Base-by-base conservation (phyloP, 2,797 vertebrate species). In the Gymnoscopelus microlampas region DNA sequence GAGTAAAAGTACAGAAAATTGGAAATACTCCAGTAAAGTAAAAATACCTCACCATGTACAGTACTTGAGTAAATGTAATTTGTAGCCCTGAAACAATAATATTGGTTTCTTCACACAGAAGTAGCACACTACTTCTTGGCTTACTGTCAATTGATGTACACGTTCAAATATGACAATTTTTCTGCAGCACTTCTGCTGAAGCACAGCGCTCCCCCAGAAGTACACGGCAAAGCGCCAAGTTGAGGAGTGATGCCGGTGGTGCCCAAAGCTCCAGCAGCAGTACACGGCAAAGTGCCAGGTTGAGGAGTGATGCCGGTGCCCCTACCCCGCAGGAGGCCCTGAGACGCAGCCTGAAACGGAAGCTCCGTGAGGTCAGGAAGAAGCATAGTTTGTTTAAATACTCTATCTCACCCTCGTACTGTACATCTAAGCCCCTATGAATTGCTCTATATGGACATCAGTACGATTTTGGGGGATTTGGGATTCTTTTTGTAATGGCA, bases 261-360 rank as follows among this genome's bases (percentile, higher is more conserved):
- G 3, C 35, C 4, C 32, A 54, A 24, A 24, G 13, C 5, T 11
- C 13, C 3, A 5, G 48, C 4, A 29, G 55, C 3, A 12, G 29
- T 15, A 1, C 19, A 50, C 58, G 79, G 4, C 65, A 68, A 19
- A 90, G 83, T 62, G 14, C 0, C 5, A 81, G 87, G 60, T n/a
- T 47, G 11, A 61, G n/a, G 24, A 89, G 66, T 63, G 56, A 66
- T 72, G 66, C 69, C 32, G 78, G 15, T 47, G 29, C 44, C 15
- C 75, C 73, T 57, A 92, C 89, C 14, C 92, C 92, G 1, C 80
- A 86, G 54, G 49, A 76, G 70, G 75, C 92, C 50, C 73, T 94
- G 1, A 82, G 77, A 48, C 83, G 70, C 32, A 91, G 81, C 63
- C 53, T 90, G 60, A 89, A 35, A 60, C 61, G 80, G 0, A 92